These are phyloP conservation scores for Uropsilus gracilis DNA, from an alignment of 2,113 vertebrate species.

Conservation along the genomic window DNA sequence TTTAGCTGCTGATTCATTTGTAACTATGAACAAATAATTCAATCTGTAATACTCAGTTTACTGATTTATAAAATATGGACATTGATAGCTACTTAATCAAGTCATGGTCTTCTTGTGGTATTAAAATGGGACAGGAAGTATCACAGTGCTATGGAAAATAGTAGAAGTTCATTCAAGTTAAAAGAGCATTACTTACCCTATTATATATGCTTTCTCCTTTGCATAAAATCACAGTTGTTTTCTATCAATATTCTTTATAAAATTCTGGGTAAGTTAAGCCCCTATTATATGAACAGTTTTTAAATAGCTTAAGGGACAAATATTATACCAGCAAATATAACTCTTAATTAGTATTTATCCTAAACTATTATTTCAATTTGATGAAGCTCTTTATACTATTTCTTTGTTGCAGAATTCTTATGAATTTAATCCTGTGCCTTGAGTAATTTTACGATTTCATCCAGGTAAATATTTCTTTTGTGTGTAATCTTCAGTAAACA, in stretches of 20 bases:
- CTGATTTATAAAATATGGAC: neutral
- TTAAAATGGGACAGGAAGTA: neutral
- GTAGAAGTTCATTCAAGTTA: neutral
- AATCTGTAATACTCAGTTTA: neutral
- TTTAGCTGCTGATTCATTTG: neutral
- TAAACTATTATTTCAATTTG: neutral
- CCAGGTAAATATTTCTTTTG: neutral
- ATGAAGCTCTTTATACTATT: neutral
- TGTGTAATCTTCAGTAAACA: neutral
- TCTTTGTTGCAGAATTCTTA: neutral
- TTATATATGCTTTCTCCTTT: neutral
- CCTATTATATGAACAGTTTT: neutral
- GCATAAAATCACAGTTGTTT: neutral
- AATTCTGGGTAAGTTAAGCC: neutral
- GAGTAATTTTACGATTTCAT: neutral
- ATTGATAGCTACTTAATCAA: neutral
- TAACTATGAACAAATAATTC: neutral
- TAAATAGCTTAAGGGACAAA: neutral
- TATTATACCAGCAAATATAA: neutral
- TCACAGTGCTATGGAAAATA: neutral
- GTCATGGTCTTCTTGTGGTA: neutral
- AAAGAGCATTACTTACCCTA: neutral
- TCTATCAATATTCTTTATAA: neutral
- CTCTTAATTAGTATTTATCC: neutral
- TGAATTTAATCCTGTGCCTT: neutral